These are phyloP conservation scores for Drosophila multiciliata DNA, from an alignment of 2,888 invertebrate species.

Conservation along the genomic window DNA sequence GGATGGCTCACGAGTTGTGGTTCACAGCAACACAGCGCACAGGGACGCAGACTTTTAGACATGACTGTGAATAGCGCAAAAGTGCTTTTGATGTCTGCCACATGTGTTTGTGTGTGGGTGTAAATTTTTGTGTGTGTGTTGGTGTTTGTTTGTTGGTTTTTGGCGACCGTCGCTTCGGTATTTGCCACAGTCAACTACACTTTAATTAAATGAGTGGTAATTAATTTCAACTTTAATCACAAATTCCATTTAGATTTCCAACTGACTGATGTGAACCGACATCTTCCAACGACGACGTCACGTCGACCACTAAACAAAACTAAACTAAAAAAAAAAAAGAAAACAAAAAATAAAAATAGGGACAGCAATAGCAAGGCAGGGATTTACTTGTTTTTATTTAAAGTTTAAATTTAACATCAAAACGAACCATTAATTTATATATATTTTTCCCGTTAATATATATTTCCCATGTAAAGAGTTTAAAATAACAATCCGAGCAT, in stretches of 20 bases:
- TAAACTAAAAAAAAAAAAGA: slow-evolving; percentile 4
- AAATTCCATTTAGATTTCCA: slow-evolving; percentile 84
- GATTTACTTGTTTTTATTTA: background rate
- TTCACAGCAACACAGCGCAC: background rate
- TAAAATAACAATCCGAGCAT: too few relatives aligned
- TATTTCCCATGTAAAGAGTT: too few relatives aligned
- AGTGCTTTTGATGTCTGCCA: slow-evolving; percentile 53
- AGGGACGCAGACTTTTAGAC: slow-evolving; percentile 15
- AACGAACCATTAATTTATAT: background rate
- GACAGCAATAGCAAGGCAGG: background rate
- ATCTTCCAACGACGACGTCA: slow-evolving; percentile 64
- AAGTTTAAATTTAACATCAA: slow-evolving; percentile 10
- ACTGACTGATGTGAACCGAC: slow-evolving; percentile 82
- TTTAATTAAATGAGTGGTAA: slow-evolving; percentile 85
- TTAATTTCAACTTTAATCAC: slow-evolving; percentile 85
- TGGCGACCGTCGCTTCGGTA: slow-evolving; percentile 46
- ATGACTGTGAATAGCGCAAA: slow-evolving; percentile 36
- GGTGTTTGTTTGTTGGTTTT: slow-evolving; percentile 19
- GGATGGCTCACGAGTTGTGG: slow-evolving; percentile 27
- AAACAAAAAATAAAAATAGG: slow-evolving; percentile 18
- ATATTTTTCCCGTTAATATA: too few relatives aligned
- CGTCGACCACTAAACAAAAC: slow-evolving; percentile 43
- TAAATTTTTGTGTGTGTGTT: slow-evolving; percentile 1
- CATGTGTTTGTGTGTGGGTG: slow-evolving; percentile 12
- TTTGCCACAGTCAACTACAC: slow-evolving; percentile 81